Conservation (phyloP, 1,140 invertebrate species). For the Diorhabda elongata region DNA sequence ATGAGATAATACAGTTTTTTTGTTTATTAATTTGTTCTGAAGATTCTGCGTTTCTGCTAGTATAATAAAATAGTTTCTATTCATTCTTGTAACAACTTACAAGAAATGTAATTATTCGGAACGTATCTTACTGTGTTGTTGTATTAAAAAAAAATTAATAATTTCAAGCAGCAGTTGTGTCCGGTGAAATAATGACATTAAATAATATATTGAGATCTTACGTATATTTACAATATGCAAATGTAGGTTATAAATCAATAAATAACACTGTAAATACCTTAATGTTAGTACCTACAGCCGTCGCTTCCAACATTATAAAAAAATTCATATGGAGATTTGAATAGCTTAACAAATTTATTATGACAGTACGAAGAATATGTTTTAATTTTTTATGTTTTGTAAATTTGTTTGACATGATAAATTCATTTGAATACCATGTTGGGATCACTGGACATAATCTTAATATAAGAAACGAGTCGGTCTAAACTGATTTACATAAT, state of each 20-base stretch:
- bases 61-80: too few species aligned
- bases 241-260: neutral
- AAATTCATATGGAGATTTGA: conserved; percentile 1
- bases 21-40: too few species aligned
- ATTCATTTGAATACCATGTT: conserved; percentile 1
- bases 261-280: neutral
- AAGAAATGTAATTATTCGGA: too few species aligned
- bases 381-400: neutral
- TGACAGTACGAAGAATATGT: conserved; percentile 2
- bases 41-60: too few species aligned
- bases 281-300: neutral
- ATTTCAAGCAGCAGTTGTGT: neutral
- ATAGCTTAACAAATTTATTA: neutral
- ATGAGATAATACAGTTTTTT: too few species aligned
- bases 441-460: neutral
- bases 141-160: neutral
- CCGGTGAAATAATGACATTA: neutral
- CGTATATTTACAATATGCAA: conserved; percentile 3
- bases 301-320: neutral
- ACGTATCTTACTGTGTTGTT: too few species aligned
- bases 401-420: neutral
- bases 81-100: too few species aligned
- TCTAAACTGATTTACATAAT: neutral
- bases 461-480: neutral
- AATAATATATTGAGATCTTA: neutral